Evolutionary conservation across 1,140 invertebrate species (phyloP).

Genomic region (Araneus ventricosus): DNA sequence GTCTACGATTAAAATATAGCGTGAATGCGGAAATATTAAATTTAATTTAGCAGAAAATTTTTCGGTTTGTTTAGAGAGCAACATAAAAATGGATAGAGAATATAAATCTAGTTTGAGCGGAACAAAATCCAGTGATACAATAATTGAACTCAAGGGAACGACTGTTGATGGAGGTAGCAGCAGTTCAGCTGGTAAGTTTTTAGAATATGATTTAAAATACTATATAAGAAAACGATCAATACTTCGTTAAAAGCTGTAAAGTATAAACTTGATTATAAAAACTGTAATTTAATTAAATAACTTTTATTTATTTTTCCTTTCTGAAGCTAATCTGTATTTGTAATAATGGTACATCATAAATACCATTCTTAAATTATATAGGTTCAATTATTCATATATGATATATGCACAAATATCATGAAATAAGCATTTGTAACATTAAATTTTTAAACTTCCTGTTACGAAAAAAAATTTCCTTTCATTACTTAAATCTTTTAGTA

Average conservation of each 20-base stretch:
- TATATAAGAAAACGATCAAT: neutral
- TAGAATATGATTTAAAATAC: neutral
- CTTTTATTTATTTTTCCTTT: no score
- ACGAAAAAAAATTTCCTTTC: no score
- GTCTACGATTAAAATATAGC: neutral
- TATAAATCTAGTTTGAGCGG: neutral
- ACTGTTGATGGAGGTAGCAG: constrained; percentile 33
- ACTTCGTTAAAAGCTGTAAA: neutral
- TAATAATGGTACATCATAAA: no score
- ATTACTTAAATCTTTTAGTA: no score
- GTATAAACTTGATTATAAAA: neutral
- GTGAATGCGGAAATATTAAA: constrained; percentile 19
- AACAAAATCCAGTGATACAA: constrained; percentile 62
- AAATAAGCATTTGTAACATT: no score
- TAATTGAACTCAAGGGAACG: constrained; percentile 56
- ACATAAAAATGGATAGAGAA: constrained; percentile 16
- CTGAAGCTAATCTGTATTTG: no score
- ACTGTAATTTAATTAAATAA: neutral
- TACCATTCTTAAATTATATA: no score
- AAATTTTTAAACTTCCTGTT: no score
- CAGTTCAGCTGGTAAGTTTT: constrained; percentile 58
- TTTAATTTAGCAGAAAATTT: neutral
- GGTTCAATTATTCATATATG: no score
- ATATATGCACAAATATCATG: no score
- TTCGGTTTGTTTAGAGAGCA: neutral